A percentile compares a stretch with the other conserved stretches of the same genome.
phyloP scores from a whole-genome alignment of 2,888 invertebrate genomes.

The Drosophila imparisetae region DNA sequence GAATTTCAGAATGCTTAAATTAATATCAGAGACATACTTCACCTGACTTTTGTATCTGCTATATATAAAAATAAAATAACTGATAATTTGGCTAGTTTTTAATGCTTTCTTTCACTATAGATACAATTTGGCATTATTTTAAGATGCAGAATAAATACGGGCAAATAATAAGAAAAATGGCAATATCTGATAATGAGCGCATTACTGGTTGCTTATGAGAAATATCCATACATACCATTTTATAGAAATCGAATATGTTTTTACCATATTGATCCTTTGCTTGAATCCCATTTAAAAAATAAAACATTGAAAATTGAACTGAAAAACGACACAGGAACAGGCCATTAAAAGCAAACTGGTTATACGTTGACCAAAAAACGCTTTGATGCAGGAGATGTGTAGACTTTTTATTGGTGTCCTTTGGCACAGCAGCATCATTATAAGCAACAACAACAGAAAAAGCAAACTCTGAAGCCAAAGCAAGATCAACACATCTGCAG shows the following conservation, averaged over 20 bases:
- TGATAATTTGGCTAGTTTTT: not conserved
- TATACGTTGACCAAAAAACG: conserved; percentile 10
- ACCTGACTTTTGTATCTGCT: not conserved
- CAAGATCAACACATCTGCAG: conserved; percentile 41
- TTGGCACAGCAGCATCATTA: conserved; percentile 61
- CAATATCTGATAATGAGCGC: not conserved
- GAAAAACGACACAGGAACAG: conserved; percentile 8
- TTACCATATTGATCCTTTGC: not conserved
- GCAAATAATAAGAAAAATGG: not conserved
- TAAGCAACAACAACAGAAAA: conserved; percentile 18
- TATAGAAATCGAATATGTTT: not conserved
- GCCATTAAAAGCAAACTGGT: conserved; percentile 43
- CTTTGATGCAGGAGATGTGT: conserved; percentile 51
- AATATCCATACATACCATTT: not conserved
- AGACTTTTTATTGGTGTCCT: conserved; percentile 77
- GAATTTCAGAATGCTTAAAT: not conserved
- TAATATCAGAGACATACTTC: not conserved
- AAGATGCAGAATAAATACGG: not conserved
- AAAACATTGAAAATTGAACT: not conserved
- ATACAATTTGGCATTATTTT: not conserved
- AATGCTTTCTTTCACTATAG: not conserved
- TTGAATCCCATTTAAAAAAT: not conserved
- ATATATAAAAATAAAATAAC: not conserved
- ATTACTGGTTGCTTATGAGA: not conserved
- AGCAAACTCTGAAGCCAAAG: conserved; percentile 2